Evolutionary conservation across 1,140 invertebrate genomes (phyloP).

Genomic region (Venustaconcha ellipsiformis): DNA sequence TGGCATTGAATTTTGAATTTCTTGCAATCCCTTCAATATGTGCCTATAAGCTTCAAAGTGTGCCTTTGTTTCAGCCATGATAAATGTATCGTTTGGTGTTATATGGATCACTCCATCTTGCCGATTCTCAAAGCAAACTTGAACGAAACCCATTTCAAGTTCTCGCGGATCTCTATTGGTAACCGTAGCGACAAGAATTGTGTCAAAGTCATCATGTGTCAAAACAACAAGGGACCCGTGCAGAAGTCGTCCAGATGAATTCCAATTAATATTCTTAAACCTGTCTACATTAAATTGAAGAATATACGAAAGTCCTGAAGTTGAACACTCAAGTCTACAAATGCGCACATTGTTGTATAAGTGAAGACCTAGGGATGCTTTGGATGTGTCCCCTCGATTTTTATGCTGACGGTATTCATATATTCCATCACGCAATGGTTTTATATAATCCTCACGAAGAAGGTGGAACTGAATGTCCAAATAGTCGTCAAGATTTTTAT

Average conservation of each 20-base stretch:
- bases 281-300: constrained; percentile 54
- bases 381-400: constrained; percentile 15
- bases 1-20: constrained; percentile 62
- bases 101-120: constrained; percentile 20
- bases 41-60: constrained; percentile 72
- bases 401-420: constrained; percentile 32
- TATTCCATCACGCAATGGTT: constrained; percentile 66
- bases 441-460: constrained; percentile 78
- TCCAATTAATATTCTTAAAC: constrained; percentile 60
- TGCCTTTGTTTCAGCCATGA: constrained; percentile 71
- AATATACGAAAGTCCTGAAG: constrained; percentile 40
- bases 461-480: constrained; percentile 83
- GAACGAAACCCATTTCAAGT: constrained; percentile 51
- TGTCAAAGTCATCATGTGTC: constrained; percentile 77
- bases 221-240: constrained; percentile 81
- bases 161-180: constrained; percentile 71
- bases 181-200: constrained; percentile 79
- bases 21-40: constrained; percentile 67
- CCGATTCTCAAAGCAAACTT: constrained; percentile 65
- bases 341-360: constrained; percentile 54
- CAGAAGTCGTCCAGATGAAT: constrained; percentile 75
- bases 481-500: constrained; percentile 78
- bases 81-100: constrained; percentile 38
- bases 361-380: constrained; percentile 37
- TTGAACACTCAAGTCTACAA: constrained; percentile 38